Evolutionary conservation across 1,140 invertebrate species (phyloP).

Genomic region (Cardiocondyla obscurior): DNA sequence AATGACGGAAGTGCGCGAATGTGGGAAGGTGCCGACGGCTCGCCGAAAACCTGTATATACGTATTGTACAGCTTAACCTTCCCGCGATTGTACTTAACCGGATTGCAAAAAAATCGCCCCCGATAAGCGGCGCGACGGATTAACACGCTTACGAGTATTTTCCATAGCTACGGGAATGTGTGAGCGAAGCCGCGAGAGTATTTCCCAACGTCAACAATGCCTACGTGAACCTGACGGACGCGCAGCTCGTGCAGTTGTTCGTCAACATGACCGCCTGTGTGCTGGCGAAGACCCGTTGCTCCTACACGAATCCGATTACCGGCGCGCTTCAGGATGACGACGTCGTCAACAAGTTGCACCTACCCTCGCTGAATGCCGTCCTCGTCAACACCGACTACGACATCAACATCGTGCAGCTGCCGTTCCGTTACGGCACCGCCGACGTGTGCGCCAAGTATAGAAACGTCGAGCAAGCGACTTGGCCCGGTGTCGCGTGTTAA

Average conservation of each 20-base stretch:
- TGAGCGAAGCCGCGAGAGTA: constrained; percentile 68
- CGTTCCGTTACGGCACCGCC: constrained; percentile 65
- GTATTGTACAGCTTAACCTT: constrained; percentile 14
- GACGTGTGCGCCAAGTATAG: constrained; percentile 77
- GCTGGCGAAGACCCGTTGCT: constrained; percentile 77
- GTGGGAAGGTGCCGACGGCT: not conserved
- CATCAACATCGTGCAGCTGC: constrained; percentile 77
- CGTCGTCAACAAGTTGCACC: constrained; percentile 67
- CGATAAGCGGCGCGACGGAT: not conserved
- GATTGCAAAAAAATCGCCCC: not conserved
- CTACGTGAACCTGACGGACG: constrained; percentile 46
- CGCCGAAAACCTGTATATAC: not conserved
- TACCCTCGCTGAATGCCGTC: constrained; percentile 73
- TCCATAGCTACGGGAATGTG: constrained; percentile 71
- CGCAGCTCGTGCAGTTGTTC: constrained; percentile 72
- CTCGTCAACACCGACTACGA: constrained; percentile 78
- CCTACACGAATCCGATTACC: constrained; percentile 75
- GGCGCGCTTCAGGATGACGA: constrained; percentile 69
- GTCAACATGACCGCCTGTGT: constrained; percentile 78
- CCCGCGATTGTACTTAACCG: not conserved
- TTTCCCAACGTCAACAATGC: constrained; percentile 61
- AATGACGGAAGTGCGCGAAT: not conserved
- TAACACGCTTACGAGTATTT: constrained; percentile 5
- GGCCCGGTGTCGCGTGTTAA: constrained; percentile 76
- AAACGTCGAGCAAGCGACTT: constrained; percentile 73